Percentiles rank a stretch among this genome's conserved stretches.
Conservation (phyloP, 2,888 invertebrate genomes). For the Rhamphomyia laevipes region DNA sequence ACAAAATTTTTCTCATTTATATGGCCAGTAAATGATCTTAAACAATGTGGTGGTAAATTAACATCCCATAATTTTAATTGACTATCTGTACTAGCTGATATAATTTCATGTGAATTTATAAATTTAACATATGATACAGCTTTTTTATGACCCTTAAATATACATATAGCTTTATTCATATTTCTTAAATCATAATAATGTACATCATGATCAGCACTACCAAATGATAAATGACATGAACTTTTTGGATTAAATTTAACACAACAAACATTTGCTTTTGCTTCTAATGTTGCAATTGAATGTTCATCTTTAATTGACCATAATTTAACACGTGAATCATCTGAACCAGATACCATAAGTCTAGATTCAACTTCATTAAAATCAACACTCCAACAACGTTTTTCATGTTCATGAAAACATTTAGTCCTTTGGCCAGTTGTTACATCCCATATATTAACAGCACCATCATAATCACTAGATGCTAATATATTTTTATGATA, state of each 20-base stretch:
- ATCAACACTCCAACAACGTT: constrained; percentile 92
- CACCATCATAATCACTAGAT: constrained; percentile 89
- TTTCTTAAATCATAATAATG: constrained; percentile 89
- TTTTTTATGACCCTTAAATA: constrained; percentile 83
- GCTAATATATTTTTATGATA: constrained; percentile 81
- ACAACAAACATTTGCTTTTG: constrained; percentile 91
- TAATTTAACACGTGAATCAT: constrained; percentile 84
- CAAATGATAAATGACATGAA: constrained; percentile 82
- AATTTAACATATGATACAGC: constrained; percentile 93
- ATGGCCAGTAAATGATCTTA: constrained; percentile 81
- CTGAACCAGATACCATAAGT: constrained; percentile 82
- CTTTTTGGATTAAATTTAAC: constrained; percentile 81
- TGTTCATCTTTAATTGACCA: constrained; percentile 84
- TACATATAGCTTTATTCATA: constrained; percentile 64
- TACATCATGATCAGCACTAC: constrained; percentile 94
- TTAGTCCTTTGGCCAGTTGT: constrained; percentile 60
- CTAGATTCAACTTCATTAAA: constrained; percentile 86
- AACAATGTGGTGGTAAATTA: constrained; percentile 57
- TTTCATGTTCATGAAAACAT: constrained; percentile 81
- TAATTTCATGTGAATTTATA: constrained; percentile 69
- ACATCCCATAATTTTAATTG: constrained; percentile 87
- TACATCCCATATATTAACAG: constrained; percentile 88
- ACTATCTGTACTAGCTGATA: constrained; percentile 86
- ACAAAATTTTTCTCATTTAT: constrained; percentile 94
- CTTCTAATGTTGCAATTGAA: constrained; percentile 78